Conservation (phyloP, 2,888 invertebrate genomes). For the Heliconius hortense region DNA sequence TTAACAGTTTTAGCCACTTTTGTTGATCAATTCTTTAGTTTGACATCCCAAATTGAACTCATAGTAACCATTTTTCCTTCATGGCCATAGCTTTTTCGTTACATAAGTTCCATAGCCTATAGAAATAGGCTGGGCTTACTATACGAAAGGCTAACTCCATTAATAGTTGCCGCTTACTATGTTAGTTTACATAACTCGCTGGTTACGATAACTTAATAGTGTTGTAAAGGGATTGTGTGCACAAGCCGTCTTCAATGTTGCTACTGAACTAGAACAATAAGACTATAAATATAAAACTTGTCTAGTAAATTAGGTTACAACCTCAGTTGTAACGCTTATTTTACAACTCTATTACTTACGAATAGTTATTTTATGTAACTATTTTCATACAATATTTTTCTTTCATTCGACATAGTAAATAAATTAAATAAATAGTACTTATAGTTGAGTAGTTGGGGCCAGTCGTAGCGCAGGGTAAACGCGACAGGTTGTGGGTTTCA, state of each 20-base stretch:
- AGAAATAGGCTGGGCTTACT: constrained; percentile 16
- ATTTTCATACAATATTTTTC: neutral
- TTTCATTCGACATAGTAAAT: too few relatives aligned
- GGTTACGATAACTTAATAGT: constrained; percentile 36
- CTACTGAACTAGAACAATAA: constrained; percentile 26
- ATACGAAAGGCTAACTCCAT: constrained; percentile 30
- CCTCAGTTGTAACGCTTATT: neutral
- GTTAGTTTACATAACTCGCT: constrained; percentile 33
- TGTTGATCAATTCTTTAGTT: neutral
- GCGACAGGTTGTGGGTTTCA: too few relatives aligned
- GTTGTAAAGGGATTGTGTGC: constrained; percentile 35
- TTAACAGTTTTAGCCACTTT: neutral
- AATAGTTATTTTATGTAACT: neutral
- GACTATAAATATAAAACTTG: constrained; percentile 15
- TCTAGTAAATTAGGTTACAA: constrained; percentile 5
- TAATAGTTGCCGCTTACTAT: constrained; percentile 22
- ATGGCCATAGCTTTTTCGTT: neutral
- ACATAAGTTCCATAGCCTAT: constrained; percentile 13
- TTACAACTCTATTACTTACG: neutral
- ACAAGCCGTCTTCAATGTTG: constrained; percentile 28
- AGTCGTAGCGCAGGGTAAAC: too few relatives aligned
- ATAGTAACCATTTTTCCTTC: constrained; percentile 17
- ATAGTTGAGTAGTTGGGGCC: too few relatives aligned
- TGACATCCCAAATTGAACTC: neutral
- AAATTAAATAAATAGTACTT: too few relatives aligned